phyloP scores from a whole-genome alignment of 1,140 invertebrate species.

The Pseudomyrmex pallidus region DNA sequence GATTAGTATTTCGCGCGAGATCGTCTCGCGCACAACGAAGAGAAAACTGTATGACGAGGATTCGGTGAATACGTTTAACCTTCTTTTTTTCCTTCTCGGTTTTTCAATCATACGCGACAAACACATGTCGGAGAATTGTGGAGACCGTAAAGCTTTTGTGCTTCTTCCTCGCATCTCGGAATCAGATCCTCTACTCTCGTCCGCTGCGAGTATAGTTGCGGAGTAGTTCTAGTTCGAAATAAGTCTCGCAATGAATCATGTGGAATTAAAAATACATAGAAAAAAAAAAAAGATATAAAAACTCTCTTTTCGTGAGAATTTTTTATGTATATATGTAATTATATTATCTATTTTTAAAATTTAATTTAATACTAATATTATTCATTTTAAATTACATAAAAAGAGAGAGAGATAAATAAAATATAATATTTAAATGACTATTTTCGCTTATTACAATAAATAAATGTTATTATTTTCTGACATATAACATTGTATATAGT shows the following conservation, averaged over 20 bases:
- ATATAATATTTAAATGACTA: no score
- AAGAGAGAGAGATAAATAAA: no score
- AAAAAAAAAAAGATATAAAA: no score
- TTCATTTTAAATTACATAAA: neutral
- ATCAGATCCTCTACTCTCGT: neutral
- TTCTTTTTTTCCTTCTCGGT: neutral
- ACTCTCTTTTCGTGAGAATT: no score
- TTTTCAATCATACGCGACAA: slow-evolving; percentile 1
- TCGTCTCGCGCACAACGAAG: slow-evolving; percentile 19
- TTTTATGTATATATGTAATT: no score
- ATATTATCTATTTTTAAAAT: no score
- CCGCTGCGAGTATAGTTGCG: neutral
- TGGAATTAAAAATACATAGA: neutral
- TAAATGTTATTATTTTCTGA: neutral
- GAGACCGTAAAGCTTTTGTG: neutral
- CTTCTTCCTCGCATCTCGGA: neutral
- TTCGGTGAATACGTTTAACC: neutral
- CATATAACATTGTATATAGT: neutral
- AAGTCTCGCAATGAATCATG: neutral
- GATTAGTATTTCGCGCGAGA: slow-evolving; percentile 12
- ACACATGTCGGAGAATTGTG: slow-evolving; percentile 1
- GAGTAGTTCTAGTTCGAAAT: neutral
- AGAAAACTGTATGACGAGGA: slow-evolving; percentile 48
- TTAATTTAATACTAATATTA: no score
- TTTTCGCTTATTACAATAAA: no score